Conservation (phyloP, 2,797 vertebrate species). For the Chanos chanos region DNA sequence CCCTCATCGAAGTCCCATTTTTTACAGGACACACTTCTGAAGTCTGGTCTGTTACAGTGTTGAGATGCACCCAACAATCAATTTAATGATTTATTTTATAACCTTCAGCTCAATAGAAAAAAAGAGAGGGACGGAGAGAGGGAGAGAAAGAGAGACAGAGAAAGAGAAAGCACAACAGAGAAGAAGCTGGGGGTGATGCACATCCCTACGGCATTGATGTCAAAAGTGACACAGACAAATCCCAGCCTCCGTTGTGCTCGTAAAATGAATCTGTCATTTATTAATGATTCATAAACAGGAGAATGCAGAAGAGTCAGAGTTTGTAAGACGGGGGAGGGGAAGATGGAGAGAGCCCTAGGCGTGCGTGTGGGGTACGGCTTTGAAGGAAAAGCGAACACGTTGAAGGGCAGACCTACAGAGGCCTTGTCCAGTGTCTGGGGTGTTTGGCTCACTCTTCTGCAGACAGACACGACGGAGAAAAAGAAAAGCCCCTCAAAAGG, state of each 20-base stretch:
- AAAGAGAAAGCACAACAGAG: neutral
- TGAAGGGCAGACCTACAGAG: constrained; percentile 40
- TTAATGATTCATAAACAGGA: constrained; percentile 56
- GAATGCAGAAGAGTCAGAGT: constrained; percentile 42
- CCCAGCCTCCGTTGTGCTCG: constrained; percentile 43
- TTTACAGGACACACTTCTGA: too few relatives aligned
- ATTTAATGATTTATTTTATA: constrained; percentile 40
- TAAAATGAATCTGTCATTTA: constrained; percentile 56
- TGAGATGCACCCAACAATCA: constrained; percentile 33
- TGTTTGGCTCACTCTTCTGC: neutral
- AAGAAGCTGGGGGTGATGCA: constrained; percentile 21
- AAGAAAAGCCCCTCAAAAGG: constrained; percentile 1
- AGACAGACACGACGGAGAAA: constrained; percentile 19
- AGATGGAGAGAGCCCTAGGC: constrained; percentile 44
- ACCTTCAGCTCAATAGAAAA: constrained; percentile 13
- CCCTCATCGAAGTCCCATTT: too few relatives aligned
- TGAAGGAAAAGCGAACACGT: constrained; percentile 53
- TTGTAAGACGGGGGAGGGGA: constrained; percentile 35
- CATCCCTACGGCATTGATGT: constrained; percentile 47
- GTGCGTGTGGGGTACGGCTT: constrained; percentile 47
- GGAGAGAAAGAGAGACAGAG: neutral
- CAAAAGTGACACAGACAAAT: constrained; percentile 50
- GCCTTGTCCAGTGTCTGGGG: neutral
- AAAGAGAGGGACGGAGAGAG: neutral
- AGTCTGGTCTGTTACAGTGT: constrained; percentile 37